Percentiles rank a stretch among this genome's conserved stretches.
These are phyloP conservation scores for Cettia cetti DNA, from an alignment of 2,113 vertebrate genomes.

Conservation along the genomic window DNA sequence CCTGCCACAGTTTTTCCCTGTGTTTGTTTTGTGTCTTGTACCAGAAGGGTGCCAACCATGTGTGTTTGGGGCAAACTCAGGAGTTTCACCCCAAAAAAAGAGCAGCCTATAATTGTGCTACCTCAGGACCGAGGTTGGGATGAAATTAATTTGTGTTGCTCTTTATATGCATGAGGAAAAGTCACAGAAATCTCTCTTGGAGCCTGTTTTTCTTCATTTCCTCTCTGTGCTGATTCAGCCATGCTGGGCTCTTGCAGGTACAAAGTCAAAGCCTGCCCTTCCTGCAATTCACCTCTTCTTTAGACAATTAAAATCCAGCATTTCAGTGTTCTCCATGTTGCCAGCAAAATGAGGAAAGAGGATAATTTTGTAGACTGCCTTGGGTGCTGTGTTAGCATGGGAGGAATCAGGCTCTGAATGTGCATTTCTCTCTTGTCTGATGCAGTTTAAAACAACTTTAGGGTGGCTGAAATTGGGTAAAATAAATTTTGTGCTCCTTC, in stretches of 20 bases:
- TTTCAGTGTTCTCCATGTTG: neutral
- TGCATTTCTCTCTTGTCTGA: neutral
- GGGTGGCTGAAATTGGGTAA: neutral
- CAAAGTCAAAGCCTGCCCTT: neutral
- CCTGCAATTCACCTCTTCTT: neutral
- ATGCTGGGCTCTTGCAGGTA: neutral
- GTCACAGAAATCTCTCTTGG: neutral
- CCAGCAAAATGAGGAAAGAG: neutral
- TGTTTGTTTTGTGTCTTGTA: neutral
- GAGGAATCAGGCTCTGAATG: neutral
- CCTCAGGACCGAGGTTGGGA: accelerated
- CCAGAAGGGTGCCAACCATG: neutral
- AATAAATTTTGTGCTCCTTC: neutral
- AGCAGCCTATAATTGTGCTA: neutral
- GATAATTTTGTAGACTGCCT: neutral
- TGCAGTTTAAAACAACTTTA: neutral
- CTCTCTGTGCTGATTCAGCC: neutral
- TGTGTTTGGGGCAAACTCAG: neutral
- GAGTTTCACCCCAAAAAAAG: neutral
- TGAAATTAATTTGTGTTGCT: neutral
- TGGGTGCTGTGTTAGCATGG: neutral
- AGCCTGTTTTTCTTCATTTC: neutral
- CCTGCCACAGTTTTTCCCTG: neutral
- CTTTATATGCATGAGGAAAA: neutral
- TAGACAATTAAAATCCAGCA: neutral